phyloP scores from a whole-genome alignment of 2,113 vertebrate genomes.

The Tinamus guttatus region DNA sequence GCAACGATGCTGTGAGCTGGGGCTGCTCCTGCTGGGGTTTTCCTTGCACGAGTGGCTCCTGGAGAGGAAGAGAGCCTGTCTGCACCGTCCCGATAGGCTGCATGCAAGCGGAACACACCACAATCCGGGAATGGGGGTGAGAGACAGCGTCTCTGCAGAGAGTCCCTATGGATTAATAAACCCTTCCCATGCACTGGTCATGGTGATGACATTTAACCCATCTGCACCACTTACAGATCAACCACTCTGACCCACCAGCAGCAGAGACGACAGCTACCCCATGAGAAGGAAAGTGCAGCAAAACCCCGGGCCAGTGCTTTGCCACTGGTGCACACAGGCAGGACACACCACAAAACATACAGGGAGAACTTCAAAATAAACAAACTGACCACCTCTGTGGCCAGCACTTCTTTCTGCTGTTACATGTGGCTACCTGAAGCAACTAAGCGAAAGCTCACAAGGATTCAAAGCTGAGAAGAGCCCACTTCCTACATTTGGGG shows the following conservation, averaged over 20 bases:
- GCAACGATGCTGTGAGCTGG: neutral
- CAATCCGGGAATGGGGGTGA: neutral
- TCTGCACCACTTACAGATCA: neutral
- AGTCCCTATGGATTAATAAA: neutral
- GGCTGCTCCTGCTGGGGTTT: neutral
- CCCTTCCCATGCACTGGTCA: neutral
- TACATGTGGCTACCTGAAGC: neutral
- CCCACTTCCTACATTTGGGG: neutral
- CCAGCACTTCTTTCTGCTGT: neutral
- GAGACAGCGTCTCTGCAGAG: neutral
- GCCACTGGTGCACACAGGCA: no score
- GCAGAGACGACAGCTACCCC: fast-evolving
- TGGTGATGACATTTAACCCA: no score
- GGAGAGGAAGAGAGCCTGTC: neutral
- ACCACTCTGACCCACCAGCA: fast-evolving
- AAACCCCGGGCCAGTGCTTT: neutral
- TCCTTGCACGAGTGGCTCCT: fast-evolving
- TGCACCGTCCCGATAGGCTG: neutral
- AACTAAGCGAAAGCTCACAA: neutral
- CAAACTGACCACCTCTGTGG: neutral
- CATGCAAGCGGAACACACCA: neutral
- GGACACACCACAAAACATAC: neutral
- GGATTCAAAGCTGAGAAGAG: neutral
- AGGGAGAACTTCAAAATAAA: neutral
- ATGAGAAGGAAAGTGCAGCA: neutral